Conservation (phyloP, 2,888 invertebrate species). For the Drosophila emarginata region DNA sequence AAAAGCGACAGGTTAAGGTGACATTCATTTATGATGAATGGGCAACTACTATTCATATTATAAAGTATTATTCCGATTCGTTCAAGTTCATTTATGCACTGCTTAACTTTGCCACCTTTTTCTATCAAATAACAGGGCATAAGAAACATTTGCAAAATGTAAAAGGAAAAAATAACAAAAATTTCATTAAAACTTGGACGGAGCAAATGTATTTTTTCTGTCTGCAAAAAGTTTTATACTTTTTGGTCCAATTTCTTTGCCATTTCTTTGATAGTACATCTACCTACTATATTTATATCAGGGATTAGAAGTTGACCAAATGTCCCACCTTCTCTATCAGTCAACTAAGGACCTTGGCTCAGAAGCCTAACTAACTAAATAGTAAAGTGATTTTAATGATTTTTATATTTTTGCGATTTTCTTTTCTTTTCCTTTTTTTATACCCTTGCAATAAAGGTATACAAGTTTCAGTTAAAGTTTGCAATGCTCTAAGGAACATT, state of each 20-base stretch:
- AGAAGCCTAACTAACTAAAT: conserved; percentile 45
- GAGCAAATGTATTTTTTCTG: conserved; percentile 35
- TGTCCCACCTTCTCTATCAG: conserved; percentile 31
- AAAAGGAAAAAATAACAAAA: conserved; percentile 16
- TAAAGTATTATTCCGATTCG: too few relatives aligned
- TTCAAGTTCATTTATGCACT: too few relatives aligned
- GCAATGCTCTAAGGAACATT: too few relatives aligned
- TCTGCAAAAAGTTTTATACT: conserved; percentile 16
- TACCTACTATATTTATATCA: background rate
- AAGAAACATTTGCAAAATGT: background rate
- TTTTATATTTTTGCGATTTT: conserved; percentile 31
- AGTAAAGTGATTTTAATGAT: conserved; percentile 68
- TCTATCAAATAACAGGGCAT: background rate
- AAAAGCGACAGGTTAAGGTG: too few relatives aligned
- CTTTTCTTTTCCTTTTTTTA: conserved; percentile 8
- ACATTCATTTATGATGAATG: too few relatives aligned
- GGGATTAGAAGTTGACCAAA: conserved; percentile 24
- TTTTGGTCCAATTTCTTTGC: conserved; percentile 7
- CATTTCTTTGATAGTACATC: conserved; percentile 21
- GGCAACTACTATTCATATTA: too few relatives aligned
- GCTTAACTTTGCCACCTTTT: too few relatives aligned
- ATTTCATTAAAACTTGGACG: conserved; percentile 50
- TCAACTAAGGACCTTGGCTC: conserved; percentile 16
- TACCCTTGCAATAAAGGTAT: too few relatives aligned
- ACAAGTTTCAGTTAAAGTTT: too few relatives aligned